Base-by-base conservation (phyloP, 2,797 vertebrate species). In the Cirrhinus molitorella region DNA sequence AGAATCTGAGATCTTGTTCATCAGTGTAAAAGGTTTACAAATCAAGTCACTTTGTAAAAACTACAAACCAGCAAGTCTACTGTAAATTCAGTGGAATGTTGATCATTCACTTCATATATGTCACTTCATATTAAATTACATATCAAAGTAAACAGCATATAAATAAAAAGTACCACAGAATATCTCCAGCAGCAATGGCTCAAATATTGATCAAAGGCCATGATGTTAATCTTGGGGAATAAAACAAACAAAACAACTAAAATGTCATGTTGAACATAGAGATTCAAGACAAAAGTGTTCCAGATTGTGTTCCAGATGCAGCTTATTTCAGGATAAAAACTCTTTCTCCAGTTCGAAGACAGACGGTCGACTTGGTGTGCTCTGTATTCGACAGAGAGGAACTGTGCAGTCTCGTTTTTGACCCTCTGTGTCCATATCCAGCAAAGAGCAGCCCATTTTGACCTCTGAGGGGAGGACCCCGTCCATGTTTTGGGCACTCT, bases 331-430 rank as follows among this genome's bases (percentile, higher is more conserved):
- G 0, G 96, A 97, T 89, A 97, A 94, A 92, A 97, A 99, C 85
- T 96, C 96, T 83, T 96, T 96, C 88, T 98, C 97, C 91, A 98
- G 95, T 91, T 97, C 95, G 12, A 96, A 96, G 85, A 96, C 92
- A 3, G 96, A 93, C 0, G 94, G 89, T 9, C 93, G 94, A 37
- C 87, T 91, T 0, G 94, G 91, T 66, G 95, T 92, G 79, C 94
- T 97, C 93, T 95, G 97, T 84, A 96, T 95, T 91, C 95, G 94
- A 87, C 97, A 97, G 47, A 97, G 94, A 37, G 98, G 97, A 86
- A 96, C 95, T 0, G 97, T 96, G 90, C 94, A 94, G 92, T 98
- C 97, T 76, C 94, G 93, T 85, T 96, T 97, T 91, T 97, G 97
- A 79, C 96, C 96, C 92, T 98, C 96, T 0, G 94, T 92, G 81